Conservation (phyloP, 2,113 vertebrate species). For the Sarotherodon lohbergeri region DNA sequence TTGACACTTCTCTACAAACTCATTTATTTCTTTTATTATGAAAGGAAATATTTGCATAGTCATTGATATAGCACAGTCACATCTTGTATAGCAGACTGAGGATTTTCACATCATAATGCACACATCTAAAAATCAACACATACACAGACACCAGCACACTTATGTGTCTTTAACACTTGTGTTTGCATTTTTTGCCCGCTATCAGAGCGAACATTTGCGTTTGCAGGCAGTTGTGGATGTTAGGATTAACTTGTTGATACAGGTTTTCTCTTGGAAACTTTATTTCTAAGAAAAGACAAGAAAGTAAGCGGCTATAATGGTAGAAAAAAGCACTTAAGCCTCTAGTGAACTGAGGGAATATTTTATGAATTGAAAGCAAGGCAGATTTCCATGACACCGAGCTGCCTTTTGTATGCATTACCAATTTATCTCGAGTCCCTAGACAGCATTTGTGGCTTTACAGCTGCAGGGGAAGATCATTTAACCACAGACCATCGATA, state of each 20-base stretch:
- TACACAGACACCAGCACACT: neutral
- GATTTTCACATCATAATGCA: neutral
- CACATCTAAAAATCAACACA: neutral
- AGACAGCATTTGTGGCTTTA: slow-evolving; percentile 36
- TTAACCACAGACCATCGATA: slow-evolving; percentile 42
- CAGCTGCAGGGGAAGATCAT: slow-evolving; percentile 41
- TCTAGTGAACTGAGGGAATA: slow-evolving; percentile 29
- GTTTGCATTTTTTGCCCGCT: neutral
- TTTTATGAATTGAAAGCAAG: slow-evolving; percentile 39
- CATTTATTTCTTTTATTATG: neutral
- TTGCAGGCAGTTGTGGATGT: neutral
- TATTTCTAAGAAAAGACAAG: neutral
- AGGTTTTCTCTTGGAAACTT: slow-evolving; percentile 4
- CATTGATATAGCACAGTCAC: neutral
- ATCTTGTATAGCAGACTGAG: neutral
- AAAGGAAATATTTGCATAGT: neutral
- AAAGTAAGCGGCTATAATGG: neutral
- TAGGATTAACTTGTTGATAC: slow-evolving; percentile 1
- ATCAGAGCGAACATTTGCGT: neutral
- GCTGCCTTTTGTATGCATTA: slow-evolving; percentile 49
- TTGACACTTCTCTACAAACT: neutral
- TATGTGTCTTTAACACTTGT: neutral
- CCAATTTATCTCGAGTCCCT: slow-evolving; percentile 44
- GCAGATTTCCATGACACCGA: slow-evolving; percentile 32
- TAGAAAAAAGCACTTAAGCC: slow-evolving; percentile 19